Conservation (phyloP, 2,113 vertebrate genomes). For the Vireo altiloquus region DNA sequence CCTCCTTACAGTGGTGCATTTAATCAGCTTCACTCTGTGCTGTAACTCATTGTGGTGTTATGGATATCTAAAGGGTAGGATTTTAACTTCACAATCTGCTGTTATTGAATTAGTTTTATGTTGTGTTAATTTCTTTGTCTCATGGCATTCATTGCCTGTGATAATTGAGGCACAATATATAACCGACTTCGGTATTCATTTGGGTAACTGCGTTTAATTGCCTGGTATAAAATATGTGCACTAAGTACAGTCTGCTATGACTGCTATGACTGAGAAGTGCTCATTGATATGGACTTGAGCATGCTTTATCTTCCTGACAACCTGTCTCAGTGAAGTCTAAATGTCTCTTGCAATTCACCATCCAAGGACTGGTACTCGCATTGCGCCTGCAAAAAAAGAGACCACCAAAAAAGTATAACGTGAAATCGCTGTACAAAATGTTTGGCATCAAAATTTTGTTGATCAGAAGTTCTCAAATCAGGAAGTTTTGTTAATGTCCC, state of each 20-base stretch:
- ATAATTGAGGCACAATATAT: conserved; percentile 44
- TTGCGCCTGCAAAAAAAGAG: background rate
- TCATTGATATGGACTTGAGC: background rate
- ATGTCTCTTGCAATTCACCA: background rate
- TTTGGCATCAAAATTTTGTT: background rate
- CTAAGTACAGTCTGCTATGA: conserved; percentile 44
- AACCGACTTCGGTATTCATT: conserved; percentile 44
- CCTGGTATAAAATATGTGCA: conserved; percentile 15
- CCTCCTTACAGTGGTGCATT: background rate
- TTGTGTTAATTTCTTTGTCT: conserved; percentile 49
- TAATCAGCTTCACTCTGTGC: background rate
- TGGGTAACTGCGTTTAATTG: conserved; percentile 48
- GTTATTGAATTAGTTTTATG: conserved; percentile 57
- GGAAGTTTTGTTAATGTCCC: background rate
- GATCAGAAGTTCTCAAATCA: background rate
- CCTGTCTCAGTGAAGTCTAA: background rate
- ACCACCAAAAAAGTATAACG: background rate
- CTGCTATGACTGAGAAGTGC: conserved; percentile 35
- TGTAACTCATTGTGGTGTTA: background rate
- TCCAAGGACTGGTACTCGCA: background rate
- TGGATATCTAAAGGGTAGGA: conserved; percentile 33
- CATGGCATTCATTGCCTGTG: conserved; percentile 15
- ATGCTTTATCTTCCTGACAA: conserved; percentile 36
- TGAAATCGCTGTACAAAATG: background rate
- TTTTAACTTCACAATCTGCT: conserved; percentile 49